Evolutionary conservation across 1,140 invertebrate species (phyloP).

Genomic region (Bombus confusus): DNA sequence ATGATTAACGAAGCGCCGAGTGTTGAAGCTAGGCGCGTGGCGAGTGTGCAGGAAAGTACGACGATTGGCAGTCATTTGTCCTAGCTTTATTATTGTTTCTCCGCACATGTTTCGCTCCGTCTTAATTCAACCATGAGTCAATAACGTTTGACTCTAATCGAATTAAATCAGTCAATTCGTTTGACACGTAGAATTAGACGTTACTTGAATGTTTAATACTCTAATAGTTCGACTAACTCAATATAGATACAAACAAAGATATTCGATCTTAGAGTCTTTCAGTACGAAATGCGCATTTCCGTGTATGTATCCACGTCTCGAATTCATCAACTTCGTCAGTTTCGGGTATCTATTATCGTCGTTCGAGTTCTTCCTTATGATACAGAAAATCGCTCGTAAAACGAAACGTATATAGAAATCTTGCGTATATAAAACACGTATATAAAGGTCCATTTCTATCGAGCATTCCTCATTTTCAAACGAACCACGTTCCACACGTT

Average conservation of each 20-base stretch:
- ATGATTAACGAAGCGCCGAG: background rate
- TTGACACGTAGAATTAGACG: background rate
- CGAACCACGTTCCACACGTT: background rate
- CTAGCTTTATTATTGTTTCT: slow-evolving; percentile 1
- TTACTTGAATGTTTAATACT: background rate
- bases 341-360: too few species aligned
- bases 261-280: too few species aligned
- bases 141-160: slow-evolving; percentile 33
- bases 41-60: background rate
- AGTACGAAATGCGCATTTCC: too few species aligned
- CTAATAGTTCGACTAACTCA: background rate
- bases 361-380: rapidly evolving
- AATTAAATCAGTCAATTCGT: background rate
- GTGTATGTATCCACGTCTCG: too few species aligned
- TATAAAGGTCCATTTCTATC: too few species aligned
- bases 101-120: slow-evolving; percentile 6
- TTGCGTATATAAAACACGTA: too few species aligned
- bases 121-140: background rate
- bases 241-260: too few species aligned
- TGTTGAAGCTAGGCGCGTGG: background rate
- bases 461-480: background rate
- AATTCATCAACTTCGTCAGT: too few species aligned
- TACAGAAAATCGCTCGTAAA: background rate
- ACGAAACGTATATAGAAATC: too few species aligned
- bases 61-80: slow-evolving; percentile 32